Evolutionary conservation across 2,888 invertebrate species (phyloP).

Genomic region (Bursaphelenchus okinawaensis): DNA sequence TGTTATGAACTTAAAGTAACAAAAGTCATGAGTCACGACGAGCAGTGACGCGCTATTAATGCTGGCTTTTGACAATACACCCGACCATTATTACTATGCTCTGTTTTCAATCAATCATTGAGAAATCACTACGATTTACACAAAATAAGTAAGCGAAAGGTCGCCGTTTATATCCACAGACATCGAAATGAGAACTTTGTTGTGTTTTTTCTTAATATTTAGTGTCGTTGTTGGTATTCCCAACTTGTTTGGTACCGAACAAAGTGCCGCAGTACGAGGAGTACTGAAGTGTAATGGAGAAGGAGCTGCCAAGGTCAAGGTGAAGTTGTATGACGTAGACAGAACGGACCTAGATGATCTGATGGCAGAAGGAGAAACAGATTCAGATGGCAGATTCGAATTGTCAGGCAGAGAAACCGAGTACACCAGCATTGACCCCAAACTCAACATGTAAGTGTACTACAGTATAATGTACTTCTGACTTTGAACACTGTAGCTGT

Average conservation of each 20-base stretch:
- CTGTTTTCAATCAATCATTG: not conserved
- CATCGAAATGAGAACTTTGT: not conserved
- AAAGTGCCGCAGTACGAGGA: constrained; percentile 44
- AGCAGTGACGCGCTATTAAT: too few relatives aligned
- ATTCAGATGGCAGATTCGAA: constrained; percentile 40
- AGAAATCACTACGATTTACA: not conserved
- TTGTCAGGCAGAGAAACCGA: constrained; percentile 20
- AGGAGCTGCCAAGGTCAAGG: constrained; percentile 47
- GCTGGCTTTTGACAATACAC: too few relatives aligned
- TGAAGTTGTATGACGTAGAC: constrained; percentile 51
- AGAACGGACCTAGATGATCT: constrained; percentile 45
- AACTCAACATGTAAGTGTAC: constrained; percentile 2
- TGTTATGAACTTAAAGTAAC: too few relatives aligned
- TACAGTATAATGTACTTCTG: not conserved
- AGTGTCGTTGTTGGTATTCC: not conserved
- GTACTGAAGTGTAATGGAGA: constrained; percentile 43
- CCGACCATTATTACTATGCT: too few relatives aligned
- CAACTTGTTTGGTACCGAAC: constrained; percentile 35
- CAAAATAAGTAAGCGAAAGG: too few relatives aligned
- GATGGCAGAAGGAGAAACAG: constrained; percentile 43
- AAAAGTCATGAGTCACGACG: too few relatives aligned
- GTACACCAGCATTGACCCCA: constrained; percentile 14
- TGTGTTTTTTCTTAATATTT: not conserved
- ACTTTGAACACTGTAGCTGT: not conserved
- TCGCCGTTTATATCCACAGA: too few relatives aligned